These are phyloP conservation scores for Zapornia atra DNA, from an alignment of 2,113 vertebrate species.

Conservation along the genomic window DNA sequence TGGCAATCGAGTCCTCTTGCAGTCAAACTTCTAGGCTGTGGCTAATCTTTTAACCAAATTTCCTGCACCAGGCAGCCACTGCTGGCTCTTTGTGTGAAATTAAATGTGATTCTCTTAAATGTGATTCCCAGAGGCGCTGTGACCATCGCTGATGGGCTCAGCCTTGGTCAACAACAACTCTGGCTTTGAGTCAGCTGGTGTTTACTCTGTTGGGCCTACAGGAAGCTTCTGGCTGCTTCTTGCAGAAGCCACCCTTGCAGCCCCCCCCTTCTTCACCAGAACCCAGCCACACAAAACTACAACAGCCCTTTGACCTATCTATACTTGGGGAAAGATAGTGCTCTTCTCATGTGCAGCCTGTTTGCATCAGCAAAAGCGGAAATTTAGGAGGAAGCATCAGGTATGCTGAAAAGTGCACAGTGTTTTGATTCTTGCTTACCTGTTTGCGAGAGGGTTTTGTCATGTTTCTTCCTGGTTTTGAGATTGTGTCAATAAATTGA, in stretches of 20 bases:
- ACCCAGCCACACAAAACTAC: too few species aligned
- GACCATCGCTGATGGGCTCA: too few species aligned
- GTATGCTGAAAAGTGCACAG: background rate
- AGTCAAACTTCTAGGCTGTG: background rate
- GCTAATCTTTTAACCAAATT: background rate
- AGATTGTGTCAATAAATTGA: background rate
- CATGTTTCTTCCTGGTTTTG: background rate
- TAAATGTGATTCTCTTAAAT: too few species aligned
- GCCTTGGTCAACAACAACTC: too few species aligned
- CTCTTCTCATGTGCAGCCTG: background rate
- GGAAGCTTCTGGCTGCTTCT: too few species aligned
- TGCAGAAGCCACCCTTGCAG: too few species aligned
- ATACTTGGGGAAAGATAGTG: background rate
- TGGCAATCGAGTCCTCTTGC: background rate
- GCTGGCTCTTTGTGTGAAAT: background rate
- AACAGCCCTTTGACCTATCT: background rate
- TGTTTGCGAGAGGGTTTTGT: background rate
- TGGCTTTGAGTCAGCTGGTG: too few species aligned
- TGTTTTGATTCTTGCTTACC: background rate
- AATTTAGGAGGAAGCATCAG: background rate
- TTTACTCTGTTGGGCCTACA: too few species aligned
- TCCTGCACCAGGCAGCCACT: background rate
- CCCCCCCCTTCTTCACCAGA: too few species aligned
- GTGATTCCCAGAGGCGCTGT: too few species aligned
- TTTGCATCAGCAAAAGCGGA: background rate